Conservation (phyloP, 1,140 invertebrate genomes). For the Mya arenaria region DNA sequence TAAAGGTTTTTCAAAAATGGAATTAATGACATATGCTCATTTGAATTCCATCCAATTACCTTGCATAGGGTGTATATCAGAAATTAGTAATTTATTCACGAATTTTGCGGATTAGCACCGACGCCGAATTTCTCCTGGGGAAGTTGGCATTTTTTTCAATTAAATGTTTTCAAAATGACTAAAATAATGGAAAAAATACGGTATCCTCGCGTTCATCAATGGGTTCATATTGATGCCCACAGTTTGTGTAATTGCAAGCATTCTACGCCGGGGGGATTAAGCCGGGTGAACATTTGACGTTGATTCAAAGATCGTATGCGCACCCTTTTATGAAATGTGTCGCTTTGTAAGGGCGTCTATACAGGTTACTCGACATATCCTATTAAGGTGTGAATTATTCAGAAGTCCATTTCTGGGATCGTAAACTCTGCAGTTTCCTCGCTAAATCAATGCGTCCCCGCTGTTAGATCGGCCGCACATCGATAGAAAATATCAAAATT, state of each 20-base stretch:
- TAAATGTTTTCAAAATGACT: slow-evolving; percentile 35
- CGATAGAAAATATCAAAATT: background rate
- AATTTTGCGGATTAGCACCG: slow-evolving; percentile 32
- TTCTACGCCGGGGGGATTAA: slow-evolving; percentile 37
- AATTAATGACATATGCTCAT: no score
- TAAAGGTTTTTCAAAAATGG: no score
- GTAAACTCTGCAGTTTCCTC: background rate
- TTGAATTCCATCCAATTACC: no score
- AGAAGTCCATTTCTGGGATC: slow-evolving; percentile 23
- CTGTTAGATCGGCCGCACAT: background rate
- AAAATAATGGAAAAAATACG: slow-evolving; percentile 34
- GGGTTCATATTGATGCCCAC: slow-evolving; percentile 13
- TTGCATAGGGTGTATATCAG: no score
- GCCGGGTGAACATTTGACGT: background rate
- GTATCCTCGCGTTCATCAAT: slow-evolving; percentile 11
- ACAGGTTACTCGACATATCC: background rate
- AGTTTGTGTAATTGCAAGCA: slow-evolving; percentile 36
- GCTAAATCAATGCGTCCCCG: slow-evolving; percentile 24
- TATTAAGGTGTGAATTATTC: slow-evolving; percentile 48
- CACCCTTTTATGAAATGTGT: slow-evolving; percentile 47
- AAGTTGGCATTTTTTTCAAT: slow-evolving; percentile 24
- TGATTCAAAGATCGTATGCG: slow-evolving; percentile 10
- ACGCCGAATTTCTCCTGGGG: slow-evolving; percentile 11
- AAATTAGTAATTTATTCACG: slow-evolving; percentile 40
- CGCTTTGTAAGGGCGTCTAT: slow-evolving; percentile 33